Conservation (phyloP, 1,140 invertebrate genomes). For the Littorina saxatilis region DNA sequence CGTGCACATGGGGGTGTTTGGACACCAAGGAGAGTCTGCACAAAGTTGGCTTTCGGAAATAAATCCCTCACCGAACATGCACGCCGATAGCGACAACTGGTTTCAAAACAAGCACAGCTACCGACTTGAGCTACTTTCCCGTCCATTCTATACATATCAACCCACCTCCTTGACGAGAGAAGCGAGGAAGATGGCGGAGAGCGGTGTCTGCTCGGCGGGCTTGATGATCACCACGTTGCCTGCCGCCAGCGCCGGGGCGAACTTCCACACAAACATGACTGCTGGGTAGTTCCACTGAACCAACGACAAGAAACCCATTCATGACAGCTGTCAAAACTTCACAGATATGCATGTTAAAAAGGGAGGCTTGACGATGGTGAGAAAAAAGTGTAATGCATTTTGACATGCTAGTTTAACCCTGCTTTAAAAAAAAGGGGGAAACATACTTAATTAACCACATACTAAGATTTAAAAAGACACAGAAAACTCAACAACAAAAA, state of each 20-base stretch:
- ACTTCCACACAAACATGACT: constrained; percentile 77
- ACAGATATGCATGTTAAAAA: neutral
- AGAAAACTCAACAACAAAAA: too few relatives aligned
- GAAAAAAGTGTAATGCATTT: neutral
- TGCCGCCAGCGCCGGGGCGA: constrained; percentile 80
- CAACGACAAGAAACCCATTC: constrained; percentile 57
- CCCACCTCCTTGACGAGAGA: constrained; percentile 68
- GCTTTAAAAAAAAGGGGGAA: too few relatives aligned
- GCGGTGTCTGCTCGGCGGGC: constrained; percentile 81
- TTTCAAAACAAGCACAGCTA: too few relatives aligned
- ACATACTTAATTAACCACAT: too few relatives aligned
- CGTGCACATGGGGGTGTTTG: too few relatives aligned
- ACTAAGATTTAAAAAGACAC: too few relatives aligned
- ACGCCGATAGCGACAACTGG: too few relatives aligned
- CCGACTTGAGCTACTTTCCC: too few relatives aligned
- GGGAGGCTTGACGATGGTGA: neutral
- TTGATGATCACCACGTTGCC: constrained; percentile 82
- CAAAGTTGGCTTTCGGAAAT: too few relatives aligned
- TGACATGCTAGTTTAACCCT: neutral
- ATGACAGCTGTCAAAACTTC: neutral
- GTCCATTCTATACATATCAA: too few relatives aligned
- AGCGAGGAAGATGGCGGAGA: constrained; percentile 66
- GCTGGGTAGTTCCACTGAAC: constrained; percentile 81
- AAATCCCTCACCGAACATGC: too few relatives aligned
- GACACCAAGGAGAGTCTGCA: too few relatives aligned